Percentiles rank a stretch among this genome's conserved stretches.
Evolutionary conservation across 1,140 invertebrate genomes (phyloP).

Genomic region (Stenopsyche tienmushanensis): DNA sequence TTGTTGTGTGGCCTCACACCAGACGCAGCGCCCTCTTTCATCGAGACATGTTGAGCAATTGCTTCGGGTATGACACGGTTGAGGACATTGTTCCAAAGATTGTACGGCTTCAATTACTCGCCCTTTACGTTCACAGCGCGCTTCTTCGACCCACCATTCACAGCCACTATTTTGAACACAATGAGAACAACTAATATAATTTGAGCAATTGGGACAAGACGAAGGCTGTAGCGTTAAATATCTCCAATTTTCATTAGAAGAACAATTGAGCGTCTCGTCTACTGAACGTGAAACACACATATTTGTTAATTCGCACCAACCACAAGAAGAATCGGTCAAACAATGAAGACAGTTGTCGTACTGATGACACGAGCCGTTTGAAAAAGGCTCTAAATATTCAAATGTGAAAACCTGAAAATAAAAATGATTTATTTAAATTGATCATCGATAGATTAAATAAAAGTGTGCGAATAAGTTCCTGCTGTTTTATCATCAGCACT

Average conservation of each 20-base stretch:
- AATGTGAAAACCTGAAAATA: slow-evolving; percentile 72
- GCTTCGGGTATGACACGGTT: slow-evolving; percentile 70
- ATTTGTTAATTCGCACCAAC: slow-evolving; percentile 80
- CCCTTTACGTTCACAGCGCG: slow-evolving; percentile 78
- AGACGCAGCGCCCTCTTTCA: slow-evolving; percentile 85
- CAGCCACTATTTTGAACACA: slow-evolving; percentile 73
- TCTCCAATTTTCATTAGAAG: slow-evolving; percentile 63
- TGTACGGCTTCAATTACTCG: slow-evolving; percentile 67
- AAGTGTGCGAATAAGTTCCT: no score
- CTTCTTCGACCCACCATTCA: slow-evolving; percentile 87
- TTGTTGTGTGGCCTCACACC: slow-evolving; percentile 88
- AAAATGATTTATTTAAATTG: slow-evolving; percentile 2
- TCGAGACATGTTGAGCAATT: slow-evolving; percentile 83
- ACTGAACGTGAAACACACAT: slow-evolving; percentile 63
- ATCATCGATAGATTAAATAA: slow-evolving; percentile 2
- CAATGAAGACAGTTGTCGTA: slow-evolving; percentile 87
- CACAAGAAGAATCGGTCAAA: slow-evolving; percentile 83
- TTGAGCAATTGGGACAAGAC: slow-evolving; percentile 82
- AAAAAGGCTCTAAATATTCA: slow-evolving; percentile 86
- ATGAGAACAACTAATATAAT: slow-evolving; percentile 81
- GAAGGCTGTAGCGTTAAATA: slow-evolving; percentile 78
- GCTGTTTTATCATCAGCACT: no score
- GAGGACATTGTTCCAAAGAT: slow-evolving; percentile 66
- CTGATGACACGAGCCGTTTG: slow-evolving; percentile 71
- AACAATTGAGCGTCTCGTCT: slow-evolving; percentile 66